Evolutionary conservation across 1,140 invertebrate species (phyloP).

Genomic region (Aphaenogaster ashmeadi): DNA sequence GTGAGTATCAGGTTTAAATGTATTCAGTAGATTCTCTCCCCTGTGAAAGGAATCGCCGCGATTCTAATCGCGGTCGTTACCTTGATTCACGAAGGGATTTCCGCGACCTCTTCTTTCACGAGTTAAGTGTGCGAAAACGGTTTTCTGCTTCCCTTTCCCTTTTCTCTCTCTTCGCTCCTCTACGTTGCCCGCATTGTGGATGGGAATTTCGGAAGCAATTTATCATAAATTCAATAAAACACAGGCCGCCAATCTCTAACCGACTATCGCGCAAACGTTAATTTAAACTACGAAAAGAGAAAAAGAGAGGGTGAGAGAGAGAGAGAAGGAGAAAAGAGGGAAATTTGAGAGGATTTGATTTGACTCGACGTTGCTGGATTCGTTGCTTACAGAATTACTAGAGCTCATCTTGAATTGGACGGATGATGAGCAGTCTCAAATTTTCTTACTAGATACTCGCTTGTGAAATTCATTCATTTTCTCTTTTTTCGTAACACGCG

Average conservation of each 20-base stretch:
- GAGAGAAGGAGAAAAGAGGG: not conserved
- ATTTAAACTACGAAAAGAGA: slow-evolving; percentile 64
- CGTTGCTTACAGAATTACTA: slow-evolving; percentile 35
- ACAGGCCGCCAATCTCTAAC: slow-evolving; percentile 60
- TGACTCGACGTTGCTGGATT: slow-evolving; percentile 7
- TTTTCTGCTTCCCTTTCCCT: not conserved
- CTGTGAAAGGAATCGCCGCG: slow-evolving; percentile 55
- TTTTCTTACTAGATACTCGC: not conserved
- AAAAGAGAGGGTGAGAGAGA: not conserved
- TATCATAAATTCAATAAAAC: slow-evolving; percentile 77
- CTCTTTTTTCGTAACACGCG: not conserved
- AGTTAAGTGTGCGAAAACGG: slow-evolving; percentile 9
- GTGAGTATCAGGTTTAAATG: slow-evolving; percentile 13
- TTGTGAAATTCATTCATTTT: not conserved
- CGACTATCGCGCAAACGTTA: slow-evolving; percentile 52
- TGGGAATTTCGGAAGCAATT: slow-evolving; percentile 68
- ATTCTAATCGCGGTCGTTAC: slow-evolving; percentile 60
- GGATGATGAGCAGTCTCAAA: slow-evolving; percentile 8
- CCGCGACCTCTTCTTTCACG: slow-evolving; percentile 24
- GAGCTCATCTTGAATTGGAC: slow-evolving; percentile 47
- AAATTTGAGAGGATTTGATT: slow-evolving; percentile 59
- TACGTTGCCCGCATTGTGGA: not conserved
- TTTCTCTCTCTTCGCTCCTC: not conserved
- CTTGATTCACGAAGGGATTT: slow-evolving; percentile 63
- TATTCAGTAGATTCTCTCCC: slow-evolving; percentile 10